Base-by-base conservation (phyloP, 1,140 invertebrate genomes). In the Drosophila subpulchrella region DNA sequence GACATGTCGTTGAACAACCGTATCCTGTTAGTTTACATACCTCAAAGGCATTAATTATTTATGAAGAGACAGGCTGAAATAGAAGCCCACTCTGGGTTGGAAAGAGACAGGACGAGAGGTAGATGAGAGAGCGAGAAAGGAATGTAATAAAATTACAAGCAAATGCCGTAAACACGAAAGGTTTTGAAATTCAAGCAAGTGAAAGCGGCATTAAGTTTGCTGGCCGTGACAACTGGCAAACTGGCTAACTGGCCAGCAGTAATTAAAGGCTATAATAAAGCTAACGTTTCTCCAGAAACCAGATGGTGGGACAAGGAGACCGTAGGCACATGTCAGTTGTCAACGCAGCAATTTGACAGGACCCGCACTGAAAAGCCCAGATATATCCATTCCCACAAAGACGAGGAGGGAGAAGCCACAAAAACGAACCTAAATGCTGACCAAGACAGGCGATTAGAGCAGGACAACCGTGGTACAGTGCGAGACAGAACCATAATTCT, bases 11-110 rank as follows among this genome's bases (percentile, higher is more conserved):
- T 54, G 56, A n/a, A 68, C 30, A 56, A 42, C 61, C 66, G 63
- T 58, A 71, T 81, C 61, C 51, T 58, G 42, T 58, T 53, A 78
- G 68, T 65, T 84, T 88, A 77, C 71, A 83, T 80, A 77, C 66
- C 79, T 83, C 58, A 46, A 46, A 73, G 83, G 63, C 83, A 83
- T 89, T 88, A 79, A 88, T 83, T 88, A 88, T 88, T 88, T 83
- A 89, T 83, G 76, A 89, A 85, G 71, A 57, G 62, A 66, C 80
- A 42, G 57, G 51, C 67, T 32, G 30, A 34, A 51, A 51, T 34
- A 24, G 27, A 51, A 24, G 15, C 8, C 41, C 42, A 20, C 15
- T 11, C 7, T 15, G 20, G 10, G 44, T 2, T 11, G 11, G 24
- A 54, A 6, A 42, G 59, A 13, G 38, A 17, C 1, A 5, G 13